Evolutionary conservation across 2,797 vertebrate species (phyloP).

Genomic region (Pitangus sulphuratus): DNA sequence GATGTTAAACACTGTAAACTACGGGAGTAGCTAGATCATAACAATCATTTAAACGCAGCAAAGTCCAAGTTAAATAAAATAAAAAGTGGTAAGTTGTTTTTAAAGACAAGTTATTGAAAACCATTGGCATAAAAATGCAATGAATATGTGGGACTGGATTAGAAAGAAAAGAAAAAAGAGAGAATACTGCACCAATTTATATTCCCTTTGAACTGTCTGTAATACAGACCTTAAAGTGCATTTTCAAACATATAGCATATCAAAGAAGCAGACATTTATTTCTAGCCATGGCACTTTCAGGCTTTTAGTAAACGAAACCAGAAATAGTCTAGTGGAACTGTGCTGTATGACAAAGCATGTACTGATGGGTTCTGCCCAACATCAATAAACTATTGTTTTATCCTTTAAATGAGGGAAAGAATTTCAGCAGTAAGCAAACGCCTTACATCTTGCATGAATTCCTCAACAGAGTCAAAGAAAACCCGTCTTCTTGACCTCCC

Average conservation of each 20-base stretch:
- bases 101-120: conserved; percentile 17
- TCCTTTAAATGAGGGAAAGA: not conserved
- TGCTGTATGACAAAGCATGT: not conserved
- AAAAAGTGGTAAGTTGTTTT: not conserved
- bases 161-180: not conserved
- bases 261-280: conserved; percentile 47
- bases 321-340: not conserved
- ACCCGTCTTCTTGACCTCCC: conserved; percentile 41
- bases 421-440: conserved; percentile 33
- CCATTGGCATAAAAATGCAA: not conserved
- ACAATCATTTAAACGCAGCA: not conserved
- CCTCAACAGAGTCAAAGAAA: conserved; percentile 38
- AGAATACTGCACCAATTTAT: conserved; percentile 33
- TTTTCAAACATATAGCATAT: conserved; percentile 60
- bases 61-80: not conserved
- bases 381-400: conserved; percentile 4
- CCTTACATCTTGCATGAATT: conserved; percentile 5
- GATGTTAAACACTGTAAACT: not conserved
- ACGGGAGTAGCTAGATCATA: not conserved
- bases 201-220: conserved; percentile 60
- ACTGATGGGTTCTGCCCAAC: not conserved
- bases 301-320: conserved; percentile 8
- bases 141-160: not conserved
- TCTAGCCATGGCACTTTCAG: conserved; percentile 16
- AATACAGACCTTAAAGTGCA: conserved; percentile 46